phyloP scores from a whole-genome alignment of 2,113 vertebrate species.

The Macquaria ambigua region DNA sequence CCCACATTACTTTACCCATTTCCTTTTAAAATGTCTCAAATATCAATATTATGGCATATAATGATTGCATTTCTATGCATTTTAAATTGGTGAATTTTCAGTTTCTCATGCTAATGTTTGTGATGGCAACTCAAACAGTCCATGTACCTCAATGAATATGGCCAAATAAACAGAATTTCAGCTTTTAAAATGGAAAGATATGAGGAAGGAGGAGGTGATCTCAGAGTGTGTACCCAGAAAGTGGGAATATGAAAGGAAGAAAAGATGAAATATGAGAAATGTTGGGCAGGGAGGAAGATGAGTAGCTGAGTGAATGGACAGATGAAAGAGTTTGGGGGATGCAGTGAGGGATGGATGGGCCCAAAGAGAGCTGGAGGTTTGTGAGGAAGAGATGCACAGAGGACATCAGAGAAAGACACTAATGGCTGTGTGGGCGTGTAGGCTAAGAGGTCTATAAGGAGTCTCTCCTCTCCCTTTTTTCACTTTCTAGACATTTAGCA shows the following conservation, averaged over 20 bases:
- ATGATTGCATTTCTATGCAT: neutral
- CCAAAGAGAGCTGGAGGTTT: neutral
- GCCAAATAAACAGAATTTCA: neutral
- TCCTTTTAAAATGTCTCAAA: neutral
- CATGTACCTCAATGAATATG: neutral
- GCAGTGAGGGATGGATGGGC: neutral
- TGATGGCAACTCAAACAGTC: neutral
- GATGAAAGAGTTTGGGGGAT: conserved; percentile 18
- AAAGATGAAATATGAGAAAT: neutral
- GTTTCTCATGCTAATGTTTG: neutral
- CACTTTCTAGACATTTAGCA: conserved; percentile 5
- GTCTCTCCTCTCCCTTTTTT: neutral
- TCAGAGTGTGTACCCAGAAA: neutral
- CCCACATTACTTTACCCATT: neutral
- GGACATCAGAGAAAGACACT: conserved; percentile 33
- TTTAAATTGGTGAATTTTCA: neutral
- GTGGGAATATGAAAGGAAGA: neutral
- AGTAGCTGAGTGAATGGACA: neutral
- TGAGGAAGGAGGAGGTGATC: neutral
- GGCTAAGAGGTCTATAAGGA: conserved; percentile 35
- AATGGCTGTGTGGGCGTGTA: conserved; percentile 35
- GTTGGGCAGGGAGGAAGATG: neutral
- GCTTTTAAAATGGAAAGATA: neutral
- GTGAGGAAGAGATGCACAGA: neutral
- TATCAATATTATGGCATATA: neutral